Evolutionary conservation across 2,113 vertebrate species (phyloP), one percentile per base, ranked within the genome.

Genomic region (Mormyrus lacerda): DNA sequence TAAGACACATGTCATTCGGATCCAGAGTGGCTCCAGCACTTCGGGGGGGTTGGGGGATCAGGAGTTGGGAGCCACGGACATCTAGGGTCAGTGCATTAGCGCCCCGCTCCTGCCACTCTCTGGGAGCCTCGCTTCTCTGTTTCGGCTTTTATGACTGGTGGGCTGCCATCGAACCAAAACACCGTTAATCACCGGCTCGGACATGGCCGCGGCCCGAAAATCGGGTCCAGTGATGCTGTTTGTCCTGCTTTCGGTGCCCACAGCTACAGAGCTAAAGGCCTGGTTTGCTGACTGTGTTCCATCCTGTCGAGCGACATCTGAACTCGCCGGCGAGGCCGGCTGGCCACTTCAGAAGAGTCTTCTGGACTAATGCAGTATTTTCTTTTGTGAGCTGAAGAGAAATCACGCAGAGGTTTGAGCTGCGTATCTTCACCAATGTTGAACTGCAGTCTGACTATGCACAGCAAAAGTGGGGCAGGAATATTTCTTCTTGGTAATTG

Each of bases 121-220:
- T 94, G 92, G 88, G 90, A 91, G 93, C 93, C 92, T 92, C 89
- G 90, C 89, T 88, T 93, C 92, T 94, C 94, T 90, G 45, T 69
- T 87, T 88, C 89, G 92, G 94, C 93, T 94, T 92, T 92, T 93
- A 94, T 94, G 94, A 93, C 91, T 95, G 93, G 92, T 94, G 91
- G 92, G 92, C 92, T 92, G 93, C 94, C 91, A 94, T 93, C 90
- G 88, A 91, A 92, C 93, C 93, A 93, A 93, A 94, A 92, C 86
- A 89, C 92, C 93, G 93, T 92, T 95, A 94, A 94, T 94, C 93
- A 58, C 92, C 90, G 93, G 92, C 93, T 95, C 93, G 92, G 90
- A 91, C 94, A 91, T 86, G 91, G 91, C 93, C 93, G 92, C 93
- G 93, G 93, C 92, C 93, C 89, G 84, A 88, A 92, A 94, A 95